Evolutionary conservation across 2,797 vertebrate genomes (phyloP).

Genomic region (Oryzias dopingdopingensis): DNA sequence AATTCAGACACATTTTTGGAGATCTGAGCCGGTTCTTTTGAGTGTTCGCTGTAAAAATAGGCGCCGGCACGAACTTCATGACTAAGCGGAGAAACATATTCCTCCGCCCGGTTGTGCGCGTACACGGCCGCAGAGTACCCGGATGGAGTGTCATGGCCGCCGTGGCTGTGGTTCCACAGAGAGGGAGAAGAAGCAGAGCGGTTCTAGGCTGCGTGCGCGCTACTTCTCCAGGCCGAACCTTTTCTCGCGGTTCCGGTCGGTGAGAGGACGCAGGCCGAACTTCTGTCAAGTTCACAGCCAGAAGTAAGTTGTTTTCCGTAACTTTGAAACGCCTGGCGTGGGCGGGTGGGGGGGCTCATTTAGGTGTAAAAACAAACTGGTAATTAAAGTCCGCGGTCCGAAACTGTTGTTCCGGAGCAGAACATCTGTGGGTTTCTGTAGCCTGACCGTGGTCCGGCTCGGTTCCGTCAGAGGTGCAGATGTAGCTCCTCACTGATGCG

Average conservation of each 20-base stretch:
- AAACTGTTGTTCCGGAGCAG: constrained; percentile 19
- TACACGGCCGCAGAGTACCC: constrained; percentile 76
- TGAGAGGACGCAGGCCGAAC: constrained; percentile 33
- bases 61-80: constrained; percentile 46
- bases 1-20: too few relatives aligned
- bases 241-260: constrained; percentile 26
- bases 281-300: constrained; percentile 60
- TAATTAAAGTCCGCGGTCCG: constrained; percentile 47
- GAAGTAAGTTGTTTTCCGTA: constrained; percentile 39
- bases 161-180: constrained; percentile 82
- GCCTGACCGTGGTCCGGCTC: too few relatives aligned
- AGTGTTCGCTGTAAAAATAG: background rate
- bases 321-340: constrained; percentile 63
- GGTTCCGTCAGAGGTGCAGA: too few relatives aligned
- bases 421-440: too few relatives aligned
- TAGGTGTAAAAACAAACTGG: constrained; percentile 54
- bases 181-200: constrained; percentile 82
- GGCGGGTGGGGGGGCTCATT: constrained; percentile 54
- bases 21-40: too few relatives aligned
- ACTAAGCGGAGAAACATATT: constrained; percentile 68
- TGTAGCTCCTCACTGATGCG: too few relatives aligned
- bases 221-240: constrained; percentile 14
- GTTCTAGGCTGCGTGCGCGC: constrained; percentile 43
- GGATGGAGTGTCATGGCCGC: constrained; percentile 98
- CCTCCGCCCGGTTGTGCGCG: constrained; percentile 72